These are phyloP conservation scores for Chamaea fasciata DNA, from an alignment of 2,113 vertebrate species.

Conservation along the genomic window DNA sequence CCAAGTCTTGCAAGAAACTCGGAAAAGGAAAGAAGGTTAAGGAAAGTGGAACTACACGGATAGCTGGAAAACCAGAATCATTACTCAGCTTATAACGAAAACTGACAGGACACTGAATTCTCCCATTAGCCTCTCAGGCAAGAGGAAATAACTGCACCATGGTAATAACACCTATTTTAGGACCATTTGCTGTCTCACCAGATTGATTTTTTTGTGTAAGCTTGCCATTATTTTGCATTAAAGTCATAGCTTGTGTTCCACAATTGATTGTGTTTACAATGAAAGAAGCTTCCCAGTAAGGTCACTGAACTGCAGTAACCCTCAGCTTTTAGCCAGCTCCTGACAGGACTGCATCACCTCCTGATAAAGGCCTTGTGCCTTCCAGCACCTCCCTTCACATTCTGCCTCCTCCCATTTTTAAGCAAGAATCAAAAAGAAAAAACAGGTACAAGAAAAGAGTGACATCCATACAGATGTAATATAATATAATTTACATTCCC, in stretches of 20 bases:
- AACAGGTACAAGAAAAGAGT: neutral
- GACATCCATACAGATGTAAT: neutral
- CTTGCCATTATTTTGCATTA: slow-evolving; percentile 34
- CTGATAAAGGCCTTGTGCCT: neutral
- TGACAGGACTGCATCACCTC: neutral
- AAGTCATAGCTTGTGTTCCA: neutral
- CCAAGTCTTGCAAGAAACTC: neutral
- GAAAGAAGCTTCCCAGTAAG: neutral
- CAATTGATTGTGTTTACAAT: slow-evolving; percentile 3
- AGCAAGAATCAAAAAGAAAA: neutral
- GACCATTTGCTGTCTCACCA: neutral
- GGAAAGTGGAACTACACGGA: neutral
- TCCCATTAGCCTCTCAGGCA: neutral
- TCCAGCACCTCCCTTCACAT: neutral
- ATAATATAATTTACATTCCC: neutral
- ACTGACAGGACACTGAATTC: neutral
- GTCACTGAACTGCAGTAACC: slow-evolving; percentile 46
- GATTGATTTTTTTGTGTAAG: neutral
- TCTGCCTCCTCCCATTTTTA: neutral
- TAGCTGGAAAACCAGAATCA: neutral
- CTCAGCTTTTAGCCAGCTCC: neutral
- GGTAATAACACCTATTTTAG: slow-evolving; percentile 4
- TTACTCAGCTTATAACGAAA: neutral
- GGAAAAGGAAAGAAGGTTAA: neutral
- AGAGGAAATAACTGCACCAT: neutral